Percentiles rank a stretch among this genome's conserved stretches.
phyloP scores from a whole-genome alignment of 2,888 invertebrate species.

The Hirtodrosophila histrioides region DNA sequence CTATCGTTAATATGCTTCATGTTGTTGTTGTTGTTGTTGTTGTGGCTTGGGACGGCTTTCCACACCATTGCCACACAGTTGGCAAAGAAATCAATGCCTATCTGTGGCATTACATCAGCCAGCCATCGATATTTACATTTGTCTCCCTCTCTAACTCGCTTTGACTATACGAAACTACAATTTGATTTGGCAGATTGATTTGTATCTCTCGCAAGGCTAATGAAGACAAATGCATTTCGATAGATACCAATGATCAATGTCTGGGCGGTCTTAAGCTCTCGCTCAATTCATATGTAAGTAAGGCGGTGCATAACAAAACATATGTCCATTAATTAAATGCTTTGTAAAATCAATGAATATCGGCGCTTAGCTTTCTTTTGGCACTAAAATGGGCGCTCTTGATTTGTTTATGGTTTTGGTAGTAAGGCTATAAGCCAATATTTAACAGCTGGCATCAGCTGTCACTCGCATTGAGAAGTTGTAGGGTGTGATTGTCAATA shows the following conservation, averaged over 20 bases:
- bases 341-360: conserved; percentile 34
- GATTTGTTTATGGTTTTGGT: conserved; percentile 23
- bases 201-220: conserved; percentile 62
- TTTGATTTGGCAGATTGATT: conserved; percentile 71
- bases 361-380: conserved; percentile 39
- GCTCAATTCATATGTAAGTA: conserved; percentile 65
- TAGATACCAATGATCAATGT: conserved; percentile 36
- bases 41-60: conserved; percentile 43
- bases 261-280: conserved; percentile 54
- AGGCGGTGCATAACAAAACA: conserved; percentile 32
- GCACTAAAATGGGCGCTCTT: conserved; percentile 9
- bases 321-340: conserved; percentile 45
- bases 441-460: conserved; percentile 1
- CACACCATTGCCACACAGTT: conserved; percentile 61
- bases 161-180: conserved; percentile 4
- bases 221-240: conserved; percentile 71
- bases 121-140: conserved; percentile 61
- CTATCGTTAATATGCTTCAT: conserved; percentile 38
- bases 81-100: conserved; percentile 60
- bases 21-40: conserved; percentile 20
- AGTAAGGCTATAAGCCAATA: conserved; percentile 12
- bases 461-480: conserved; percentile 3
- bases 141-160: conserved; percentile 2
- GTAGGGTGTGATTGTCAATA: background rate
- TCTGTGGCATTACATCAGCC: conserved; percentile 72